A percentile compares a stretch with the other conserved stretches of the same genome.
These are phyloP conservation scores for Drosophila gaucha DNA, from an alignment of 2,888 invertebrate species.

Conservation along the genomic window DNA sequence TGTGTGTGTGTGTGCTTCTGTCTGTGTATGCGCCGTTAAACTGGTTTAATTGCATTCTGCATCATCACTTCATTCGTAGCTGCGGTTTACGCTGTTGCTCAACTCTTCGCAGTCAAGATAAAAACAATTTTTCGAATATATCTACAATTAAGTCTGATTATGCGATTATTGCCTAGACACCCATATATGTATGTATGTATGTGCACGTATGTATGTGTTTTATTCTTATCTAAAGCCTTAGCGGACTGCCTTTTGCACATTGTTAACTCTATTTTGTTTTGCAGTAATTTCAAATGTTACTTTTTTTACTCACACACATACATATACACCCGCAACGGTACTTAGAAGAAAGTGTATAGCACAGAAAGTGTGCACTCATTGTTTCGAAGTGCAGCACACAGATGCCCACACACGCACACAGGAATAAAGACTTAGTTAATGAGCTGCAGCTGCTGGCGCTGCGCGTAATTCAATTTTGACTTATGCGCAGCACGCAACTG, in stretches of 20 bases:
- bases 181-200: neutral
- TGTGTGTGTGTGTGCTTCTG: conserved; percentile 10
- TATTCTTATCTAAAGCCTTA: conserved; percentile 31
- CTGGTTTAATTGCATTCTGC: conserved; percentile 67
- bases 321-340: conserved; percentile 10
- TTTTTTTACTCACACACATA: conserved; percentile 5
- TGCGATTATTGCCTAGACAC: conserved; percentile 10
- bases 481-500: conserved; percentile 37
- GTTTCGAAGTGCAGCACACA: conserved; percentile 33
- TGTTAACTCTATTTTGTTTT: conserved; percentile 8
- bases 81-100: conserved; percentile 21
- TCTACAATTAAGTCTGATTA: conserved; percentile 12
- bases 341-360: neutral
- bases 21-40: conserved; percentile 58
- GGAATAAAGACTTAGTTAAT: conserved; percentile 9
- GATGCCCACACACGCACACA: neutral
- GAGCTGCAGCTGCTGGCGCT: conserved; percentile 29
- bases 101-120: conserved; percentile 30
- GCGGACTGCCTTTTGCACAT: conserved; percentile 4
- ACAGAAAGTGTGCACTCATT: conserved; percentile 32
- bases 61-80: conserved; percentile 30
- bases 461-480: conserved; percentile 38
- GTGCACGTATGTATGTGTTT: neutral
- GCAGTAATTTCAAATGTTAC: conserved; percentile 22
- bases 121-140: conserved; percentile 31